Conservation (phyloP, 2,797 vertebrate species). For the Monodelphis domestica region DNA sequence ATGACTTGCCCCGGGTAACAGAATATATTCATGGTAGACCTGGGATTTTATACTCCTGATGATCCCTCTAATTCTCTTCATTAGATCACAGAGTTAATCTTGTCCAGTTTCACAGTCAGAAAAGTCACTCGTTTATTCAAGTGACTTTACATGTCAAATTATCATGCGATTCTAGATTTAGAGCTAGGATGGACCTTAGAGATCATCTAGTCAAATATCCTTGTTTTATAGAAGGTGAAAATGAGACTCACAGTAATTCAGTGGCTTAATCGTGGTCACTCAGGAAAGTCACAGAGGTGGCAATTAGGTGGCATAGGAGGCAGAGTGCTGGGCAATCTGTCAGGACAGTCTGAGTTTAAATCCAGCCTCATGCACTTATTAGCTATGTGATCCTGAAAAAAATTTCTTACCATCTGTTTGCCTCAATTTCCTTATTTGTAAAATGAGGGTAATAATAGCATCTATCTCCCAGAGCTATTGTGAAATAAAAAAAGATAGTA, state of each 20-base stretch:
- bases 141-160: background rate
- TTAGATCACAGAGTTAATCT: background rate
- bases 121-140: background rate
- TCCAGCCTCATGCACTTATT: too few species aligned
- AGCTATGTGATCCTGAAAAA: background rate
- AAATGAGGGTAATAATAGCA: background rate
- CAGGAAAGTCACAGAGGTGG: background rate
- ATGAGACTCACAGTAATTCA: background rate
- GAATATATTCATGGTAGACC: background rate
- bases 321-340: background rate
- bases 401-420: background rate
- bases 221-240: background rate
- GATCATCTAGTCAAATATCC: background rate
- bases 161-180: background rate
- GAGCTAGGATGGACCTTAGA: background rate
- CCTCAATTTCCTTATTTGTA: background rate
- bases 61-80: background rate
- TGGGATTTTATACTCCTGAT: background rate
- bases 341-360: background rate
- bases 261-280: background rate
- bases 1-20: background rate
- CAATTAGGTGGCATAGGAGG: background rate
- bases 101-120: background rate
- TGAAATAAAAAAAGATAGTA: background rate
- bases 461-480: background rate